Evolutionary conservation across 2,888 invertebrate species (phyloP), one percentile per base, ranked within the genome.

Genomic region (Desoria tigrina): DNA sequence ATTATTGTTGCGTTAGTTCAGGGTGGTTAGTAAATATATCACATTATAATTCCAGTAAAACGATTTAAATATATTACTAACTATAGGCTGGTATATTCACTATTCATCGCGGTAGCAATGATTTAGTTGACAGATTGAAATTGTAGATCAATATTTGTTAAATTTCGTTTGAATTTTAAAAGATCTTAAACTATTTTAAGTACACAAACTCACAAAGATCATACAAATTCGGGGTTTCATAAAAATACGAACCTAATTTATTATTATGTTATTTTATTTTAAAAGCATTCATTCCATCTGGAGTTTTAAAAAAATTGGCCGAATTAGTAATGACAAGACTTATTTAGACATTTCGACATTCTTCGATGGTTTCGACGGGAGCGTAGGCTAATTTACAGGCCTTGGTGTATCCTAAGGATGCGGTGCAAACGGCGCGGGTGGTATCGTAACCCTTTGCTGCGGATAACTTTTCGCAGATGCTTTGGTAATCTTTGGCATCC

Each of bases 401-500:
- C 60, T 68, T 68, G 27, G 66, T 27, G 53, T 74, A 74, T 14
- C 63, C 74, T n/a, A 32, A 11, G n/a, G 72, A 51, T 11, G 73
- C 68, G 0, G 74, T 68, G 62, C 76, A 76, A 1, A 71, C 70
- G 23, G 74, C 71, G 37, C 65, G 63, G 2, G 71, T 27, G 9
- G 61, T 66, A 51, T 65, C 69, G 58, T 67, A 72, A 11, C 72
- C 73, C 9, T 67, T 55, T 26, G 68, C 63, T 9, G 53, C 50
- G 9, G 71, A 63, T 7, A 76, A 56, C 39, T 68, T 61, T 51
- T 89, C 86, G 79, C 95, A 95, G 37, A 89, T 89, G 78, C 86
- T 84, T 77, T 89, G 86, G 81, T 81, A 88, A 14, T 79, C 76
- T 11, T 74, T 71, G 24, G 84, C 82, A 66, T 82, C 79, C 14